A percentile compares a stretch with the other conserved stretches of the same genome.
phyloP scores from a whole-genome alignment of 2,113 vertebrate genomes.

The Falco punctatus region DNA sequence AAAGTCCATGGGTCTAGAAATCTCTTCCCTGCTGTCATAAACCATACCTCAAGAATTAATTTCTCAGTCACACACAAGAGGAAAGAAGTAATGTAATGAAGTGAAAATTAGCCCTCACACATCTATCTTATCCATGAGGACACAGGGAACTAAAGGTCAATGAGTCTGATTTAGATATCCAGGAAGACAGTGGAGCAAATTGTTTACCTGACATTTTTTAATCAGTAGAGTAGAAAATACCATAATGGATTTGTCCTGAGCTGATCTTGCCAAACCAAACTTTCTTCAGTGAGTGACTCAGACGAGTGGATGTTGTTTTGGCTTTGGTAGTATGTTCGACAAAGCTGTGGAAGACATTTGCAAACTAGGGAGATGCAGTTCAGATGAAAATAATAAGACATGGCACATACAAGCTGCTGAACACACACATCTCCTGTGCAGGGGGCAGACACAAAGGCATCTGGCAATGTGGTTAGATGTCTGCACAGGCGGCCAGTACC shows the following conservation, averaged over 20 bases:
- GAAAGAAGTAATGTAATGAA: not conserved
- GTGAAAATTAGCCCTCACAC: not conserved
- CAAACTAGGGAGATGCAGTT: not conserved
- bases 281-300: not conserved
- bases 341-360: not conserved
- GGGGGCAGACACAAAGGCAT: not conserved
- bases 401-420: fast-evolving
- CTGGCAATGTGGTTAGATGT: not conserved
- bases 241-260: not conserved
- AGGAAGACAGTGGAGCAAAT: not conserved
- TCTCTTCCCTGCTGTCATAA: not conserved
- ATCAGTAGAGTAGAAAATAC: not conserved
- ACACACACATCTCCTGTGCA: not conserved
- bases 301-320: not conserved
- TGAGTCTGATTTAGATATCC: not conserved
- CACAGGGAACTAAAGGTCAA: not conserved
- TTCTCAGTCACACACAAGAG: not conserved
- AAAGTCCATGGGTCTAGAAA: not conserved
- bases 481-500: not conserved
- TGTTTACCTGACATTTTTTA: not conserved
- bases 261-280: not conserved
- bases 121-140: not conserved
- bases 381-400: not conserved
- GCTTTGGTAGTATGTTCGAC: not conserved
- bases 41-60: not conserved